Evolutionary conservation across 2,113 vertebrate genomes (phyloP), one percentile per base, ranked within the genome.

Genomic region (Notechis scutatus): DNA sequence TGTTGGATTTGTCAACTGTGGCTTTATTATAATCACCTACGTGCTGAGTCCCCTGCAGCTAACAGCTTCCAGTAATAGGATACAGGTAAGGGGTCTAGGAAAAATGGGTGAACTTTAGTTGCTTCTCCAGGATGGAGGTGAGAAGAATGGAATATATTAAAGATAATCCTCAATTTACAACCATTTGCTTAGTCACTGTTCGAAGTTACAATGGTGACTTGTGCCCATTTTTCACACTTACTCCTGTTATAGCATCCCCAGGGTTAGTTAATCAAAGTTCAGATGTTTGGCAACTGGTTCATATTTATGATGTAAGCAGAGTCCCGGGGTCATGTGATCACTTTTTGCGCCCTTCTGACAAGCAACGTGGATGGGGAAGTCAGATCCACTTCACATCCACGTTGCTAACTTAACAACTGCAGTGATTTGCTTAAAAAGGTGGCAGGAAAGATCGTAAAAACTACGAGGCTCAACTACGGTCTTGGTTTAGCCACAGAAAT

Each of bases 11-110:
- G 86, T 29, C 18, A 29, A 15, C 61, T 74, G 3, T 54, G 88
- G 39, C 81, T 88, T n/a, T 42, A 87, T 85, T 47, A n/a, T 74
- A 39, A 74, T 24, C 5, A 0, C 74, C 0, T 57, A 26, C 0
- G 2, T 47, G 0, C 91, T 92, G 34, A 5, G 34, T 42, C 45
- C 50, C 18, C 88, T 54, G 86, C 2, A 24, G 91, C 93, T 95
- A 88, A 9, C 64, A 89, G 47, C 57, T 59, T 88, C 86, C 24
- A 59, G 14, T 88, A 92, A 91, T 85, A 55, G 61, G 15, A 64
- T 85, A 64, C 34, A n/a, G 29, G 50, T 34, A 11, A 88, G 4
- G 54, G 15, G 20, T 23, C 18, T 39, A 39, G n/a, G 21, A 87
- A 64, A 54, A 29, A 45, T 3, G 6, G 3, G 39, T 15, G 24